Conservation (phyloP, 2,797 vertebrate genomes). For the Pitangus sulphuratus region DNA sequence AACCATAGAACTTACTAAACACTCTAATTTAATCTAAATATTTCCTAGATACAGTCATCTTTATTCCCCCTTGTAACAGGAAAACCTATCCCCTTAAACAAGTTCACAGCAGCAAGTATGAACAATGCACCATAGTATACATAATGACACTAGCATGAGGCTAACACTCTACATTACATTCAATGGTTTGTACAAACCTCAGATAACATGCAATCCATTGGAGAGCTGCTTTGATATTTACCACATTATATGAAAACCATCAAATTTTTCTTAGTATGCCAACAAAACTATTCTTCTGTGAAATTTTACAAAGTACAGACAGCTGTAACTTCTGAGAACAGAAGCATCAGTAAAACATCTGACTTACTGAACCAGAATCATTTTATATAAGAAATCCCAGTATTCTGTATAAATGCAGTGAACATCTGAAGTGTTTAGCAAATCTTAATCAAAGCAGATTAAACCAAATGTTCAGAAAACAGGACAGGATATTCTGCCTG, state of each 20-base stretch:
- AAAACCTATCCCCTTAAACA: neutral
- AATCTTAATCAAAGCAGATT: slow-evolving; percentile 1
- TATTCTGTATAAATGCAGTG: neutral
- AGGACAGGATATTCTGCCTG: neutral
- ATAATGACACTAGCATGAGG: neutral
- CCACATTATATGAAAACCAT: neutral
- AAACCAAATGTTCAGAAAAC: neutral
- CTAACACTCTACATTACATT: neutral
- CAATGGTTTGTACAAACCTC: neutral
- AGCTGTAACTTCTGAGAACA: neutral
- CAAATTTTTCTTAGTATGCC: neutral
- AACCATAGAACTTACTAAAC: neutral
- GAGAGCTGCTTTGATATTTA: neutral
- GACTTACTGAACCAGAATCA: neutral
- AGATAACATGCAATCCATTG: neutral
- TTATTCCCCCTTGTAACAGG: neutral
- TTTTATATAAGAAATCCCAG: slow-evolving; percentile 6
- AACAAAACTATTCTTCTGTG: neutral
- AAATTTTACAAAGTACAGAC: neutral
- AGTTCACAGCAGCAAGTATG: neutral
- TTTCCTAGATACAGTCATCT: neutral
- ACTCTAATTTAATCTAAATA: neutral
- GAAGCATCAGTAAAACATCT: neutral
- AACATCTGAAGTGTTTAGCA: neutral
- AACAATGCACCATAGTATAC: neutral